These are phyloP conservation scores for Zygothrica quintamaculata DNA, from an alignment of 2,888 invertebrate species.

Conservation along the genomic window DNA sequence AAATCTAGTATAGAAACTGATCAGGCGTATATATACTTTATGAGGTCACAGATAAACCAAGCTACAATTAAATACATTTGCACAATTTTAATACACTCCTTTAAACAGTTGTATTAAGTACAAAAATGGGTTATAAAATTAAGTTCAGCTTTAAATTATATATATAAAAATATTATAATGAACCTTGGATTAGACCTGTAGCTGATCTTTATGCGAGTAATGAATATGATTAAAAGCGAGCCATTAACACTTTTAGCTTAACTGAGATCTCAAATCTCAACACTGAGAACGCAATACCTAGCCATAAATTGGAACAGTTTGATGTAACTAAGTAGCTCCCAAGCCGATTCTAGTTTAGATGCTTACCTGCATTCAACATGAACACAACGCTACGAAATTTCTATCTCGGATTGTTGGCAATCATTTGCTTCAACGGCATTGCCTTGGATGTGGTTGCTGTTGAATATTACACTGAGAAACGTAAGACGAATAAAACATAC, in stretches of 20 bases:
- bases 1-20: too few species aligned
- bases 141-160: too few species aligned
- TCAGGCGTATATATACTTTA: too few species aligned
- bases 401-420: constrained; percentile 39
- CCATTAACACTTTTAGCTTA: constrained; percentile 30
- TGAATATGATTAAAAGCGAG: constrained; percentile 11
- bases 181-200: constrained; percentile 11
- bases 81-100: too few species aligned
- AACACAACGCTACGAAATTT: constrained; percentile 18
- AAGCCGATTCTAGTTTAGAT: constrained; percentile 25
- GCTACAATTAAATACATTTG: too few species aligned
- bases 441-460: constrained; percentile 35
- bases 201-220: constrained; percentile 1
- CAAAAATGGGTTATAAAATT: too few species aligned
- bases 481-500: constrained; percentile 41
- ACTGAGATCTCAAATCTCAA: constrained; percentile 32
- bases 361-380: constrained; percentile 34
- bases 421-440: constrained; percentile 30
- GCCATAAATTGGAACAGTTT: constrained; percentile 15
- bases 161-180: background rate
- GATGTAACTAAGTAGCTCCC: constrained; percentile 23
- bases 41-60: too few species aligned
- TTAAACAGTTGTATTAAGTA: too few species aligned
- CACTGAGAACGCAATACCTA: constrained; percentile 19
- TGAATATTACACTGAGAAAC: constrained; percentile 70